Evolutionary conservation across 2,113 vertebrate genomes (phyloP).

Genomic region (Steatornis caripensis): DNA sequence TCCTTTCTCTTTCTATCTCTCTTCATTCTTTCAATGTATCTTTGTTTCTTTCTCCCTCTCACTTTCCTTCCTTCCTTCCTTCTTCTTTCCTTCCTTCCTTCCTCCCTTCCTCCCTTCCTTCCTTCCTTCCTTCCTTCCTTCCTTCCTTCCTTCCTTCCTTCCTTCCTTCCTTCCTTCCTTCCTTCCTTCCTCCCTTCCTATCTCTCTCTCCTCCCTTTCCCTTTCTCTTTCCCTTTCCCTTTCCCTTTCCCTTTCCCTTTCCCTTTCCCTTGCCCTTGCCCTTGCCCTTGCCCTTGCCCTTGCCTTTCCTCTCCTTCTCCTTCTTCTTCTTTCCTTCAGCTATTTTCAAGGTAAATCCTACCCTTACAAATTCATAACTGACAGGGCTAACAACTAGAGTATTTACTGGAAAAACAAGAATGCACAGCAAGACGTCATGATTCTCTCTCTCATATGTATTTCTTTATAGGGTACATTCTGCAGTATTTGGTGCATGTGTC

Average conservation of each 20-base stretch:
- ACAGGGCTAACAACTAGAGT: slow-evolving; percentile 14
- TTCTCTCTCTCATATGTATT: slow-evolving; percentile 4
- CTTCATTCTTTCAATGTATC: not conserved
- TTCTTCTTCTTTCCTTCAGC: not conserved
- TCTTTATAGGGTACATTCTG: slow-evolving; percentile 5
- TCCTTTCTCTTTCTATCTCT: not conserved
- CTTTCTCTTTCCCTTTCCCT: accelerated
- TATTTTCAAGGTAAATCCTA: not conserved
- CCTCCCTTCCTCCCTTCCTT: not conserved
- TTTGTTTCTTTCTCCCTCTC: not conserved
- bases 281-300: too few species aligned
- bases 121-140: too few species aligned
- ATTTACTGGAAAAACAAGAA: slow-evolving; percentile 27
- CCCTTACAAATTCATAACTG: slow-evolving; percentile 8
- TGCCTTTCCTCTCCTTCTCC: too few species aligned
- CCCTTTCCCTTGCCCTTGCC: too few species aligned
- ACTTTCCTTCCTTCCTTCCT: not conserved
- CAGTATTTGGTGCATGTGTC: slow-evolving; percentile 41
- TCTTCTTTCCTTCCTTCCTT: too few species aligned
- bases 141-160: not conserved
- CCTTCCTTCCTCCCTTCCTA: not conserved
- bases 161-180: not conserved
- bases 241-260: accelerated
- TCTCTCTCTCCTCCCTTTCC: accelerated
- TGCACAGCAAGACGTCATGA: slow-evolving; percentile 34